Evolutionary conservation across 2,888 invertebrate genomes (phyloP).

Genomic region (Punctoribates punctum): DNA sequence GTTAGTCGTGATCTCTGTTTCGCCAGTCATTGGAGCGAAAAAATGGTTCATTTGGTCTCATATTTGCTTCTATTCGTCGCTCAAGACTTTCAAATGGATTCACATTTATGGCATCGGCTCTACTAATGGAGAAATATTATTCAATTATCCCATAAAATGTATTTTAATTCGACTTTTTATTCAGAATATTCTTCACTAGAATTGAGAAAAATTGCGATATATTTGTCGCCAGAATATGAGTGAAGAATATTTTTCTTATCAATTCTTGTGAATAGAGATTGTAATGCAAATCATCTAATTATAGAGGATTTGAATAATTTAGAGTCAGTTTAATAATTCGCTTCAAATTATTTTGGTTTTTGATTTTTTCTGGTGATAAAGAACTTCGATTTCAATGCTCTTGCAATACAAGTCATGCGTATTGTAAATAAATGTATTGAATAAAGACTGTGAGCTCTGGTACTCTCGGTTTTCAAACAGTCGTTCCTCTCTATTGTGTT

Average conservation of each 20-base stretch:
- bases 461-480: not conserved
- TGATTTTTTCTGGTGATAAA: no score
- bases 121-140: not conserved
- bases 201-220: no score
- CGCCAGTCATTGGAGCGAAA: not conserved
- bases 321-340: no score
- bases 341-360: no score
- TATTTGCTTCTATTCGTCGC: not conserved
- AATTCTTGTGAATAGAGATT: no score
- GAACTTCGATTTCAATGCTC: no score
- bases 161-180: not conserved
- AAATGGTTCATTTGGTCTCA: not conserved
- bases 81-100: not conserved
- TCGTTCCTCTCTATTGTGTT: not conserved
- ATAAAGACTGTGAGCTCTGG: not conserved
- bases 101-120: not conserved
- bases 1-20: not conserved
- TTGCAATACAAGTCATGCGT: constrained; percentile 12
- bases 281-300: no score
- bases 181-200: not conserved
- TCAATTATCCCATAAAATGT: not conserved
- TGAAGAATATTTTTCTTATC: no score
- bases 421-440: constrained; percentile 7
- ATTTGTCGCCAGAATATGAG: no score
- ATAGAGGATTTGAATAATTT: no score